These are phyloP conservation scores for Amphipoea lucens DNA, from an alignment of 2,888 invertebrate genomes.

Conservation along the genomic window DNA sequence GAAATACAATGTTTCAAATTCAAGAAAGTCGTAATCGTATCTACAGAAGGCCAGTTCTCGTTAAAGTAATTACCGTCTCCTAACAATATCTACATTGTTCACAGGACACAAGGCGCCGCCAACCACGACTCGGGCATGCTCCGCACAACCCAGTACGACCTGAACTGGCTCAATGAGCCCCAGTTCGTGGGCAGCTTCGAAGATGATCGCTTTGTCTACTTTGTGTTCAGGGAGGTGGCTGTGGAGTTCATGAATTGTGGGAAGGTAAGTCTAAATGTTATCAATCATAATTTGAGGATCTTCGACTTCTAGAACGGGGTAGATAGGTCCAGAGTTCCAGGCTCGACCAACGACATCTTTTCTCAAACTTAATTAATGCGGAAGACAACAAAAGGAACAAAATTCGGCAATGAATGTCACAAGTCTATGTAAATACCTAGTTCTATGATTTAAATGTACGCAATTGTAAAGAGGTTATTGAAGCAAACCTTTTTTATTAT, in stretches of 20 bases:
- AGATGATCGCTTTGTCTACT: constrained; percentile 96
- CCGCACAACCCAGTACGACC: constrained; percentile 94
- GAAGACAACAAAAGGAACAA: background rate
- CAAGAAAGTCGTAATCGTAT: too few relatives aligned
- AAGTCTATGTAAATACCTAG: background rate
- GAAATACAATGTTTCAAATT: too few relatives aligned
- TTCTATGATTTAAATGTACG: background rate
- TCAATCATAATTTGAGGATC: background rate
- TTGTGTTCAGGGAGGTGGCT: constrained; percentile 97
- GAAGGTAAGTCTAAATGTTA: constrained; percentile 90
- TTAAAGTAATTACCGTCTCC: background rate
- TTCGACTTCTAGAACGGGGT: background rate
- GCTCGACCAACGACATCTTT: background rate
- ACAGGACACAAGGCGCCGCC: constrained; percentile 85
- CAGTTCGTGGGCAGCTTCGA: constrained; percentile 98
- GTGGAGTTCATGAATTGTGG: constrained; percentile 98
- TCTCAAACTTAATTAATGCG: background rate
- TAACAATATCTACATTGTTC: background rate
- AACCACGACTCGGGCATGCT: constrained; percentile 88
- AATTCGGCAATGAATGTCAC: background rate
- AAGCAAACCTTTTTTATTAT: background rate
- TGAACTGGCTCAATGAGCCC: constrained; percentile 97
- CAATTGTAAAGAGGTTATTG: background rate
- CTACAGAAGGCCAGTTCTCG: too few relatives aligned
- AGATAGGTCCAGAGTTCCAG: background rate